Base-by-base conservation (phyloP, 2,888 invertebrate species). In the Hyles lineata region DNA sequence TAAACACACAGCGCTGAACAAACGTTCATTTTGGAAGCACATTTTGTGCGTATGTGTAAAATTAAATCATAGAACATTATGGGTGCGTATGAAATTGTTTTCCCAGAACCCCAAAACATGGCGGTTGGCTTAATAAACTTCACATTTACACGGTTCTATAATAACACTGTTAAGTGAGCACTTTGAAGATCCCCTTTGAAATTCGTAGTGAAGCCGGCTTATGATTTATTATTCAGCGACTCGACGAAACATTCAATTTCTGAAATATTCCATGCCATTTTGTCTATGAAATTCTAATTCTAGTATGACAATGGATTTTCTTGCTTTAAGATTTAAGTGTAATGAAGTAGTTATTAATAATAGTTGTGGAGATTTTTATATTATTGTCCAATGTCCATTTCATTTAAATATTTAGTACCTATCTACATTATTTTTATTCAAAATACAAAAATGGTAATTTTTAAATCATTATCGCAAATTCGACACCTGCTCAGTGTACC, bases 131-230 rank as follows among this genome's bases (percentile, higher is more conserved):
- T 78, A 79, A 80, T 81, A 82, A 82, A 82, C 78, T 83, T 81
- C 77, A 82, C 78, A 81, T 85, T 85, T 83, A 85, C 83, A 81
- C 80, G 81, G 79, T 78, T 81, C 79, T 87, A 87, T 87, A 85
- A 85, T 87, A 88, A 85, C 83, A 85, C 79, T 83, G 84, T 87
- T 87, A 87, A 88, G 84, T 85, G 87, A 86, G 85, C 87, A 85
- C 89, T 90, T 89, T 89, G 90, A 87, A 88, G 87, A 87, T 88
- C 82, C 82, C 79, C 89, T 92, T 91, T 90, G 91, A 91, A 89
- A 88, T 88, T 86, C 80, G 81, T 81, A 76, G 79, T 83, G 81
- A 82, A 81, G 82, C 78, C 79, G 83, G 84, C 86, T 87, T 87
- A 87, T 87, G 87, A 92, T 91, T 90, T 90, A 90, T 91, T 89